These are phyloP conservation scores for Helicoverpa assulta DNA, from an alignment of 2,888 invertebrate species.

Conservation along the genomic window DNA sequence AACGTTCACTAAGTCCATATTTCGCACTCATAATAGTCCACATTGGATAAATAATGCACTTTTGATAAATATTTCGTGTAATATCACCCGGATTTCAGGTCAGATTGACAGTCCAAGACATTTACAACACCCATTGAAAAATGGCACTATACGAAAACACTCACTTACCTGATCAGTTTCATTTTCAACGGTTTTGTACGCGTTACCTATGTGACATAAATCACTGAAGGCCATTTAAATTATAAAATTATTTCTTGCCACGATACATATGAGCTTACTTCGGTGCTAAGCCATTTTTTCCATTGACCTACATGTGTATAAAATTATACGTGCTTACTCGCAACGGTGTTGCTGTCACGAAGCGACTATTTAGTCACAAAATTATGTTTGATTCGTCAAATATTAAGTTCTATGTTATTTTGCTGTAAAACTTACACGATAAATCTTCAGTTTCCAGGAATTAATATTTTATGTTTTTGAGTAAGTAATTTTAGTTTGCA, in stretches of 20 bases:
- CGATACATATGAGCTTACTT: constrained; percentile 87
- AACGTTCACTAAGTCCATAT: constrained; percentile 50
- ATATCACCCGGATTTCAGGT: constrained; percentile 85
- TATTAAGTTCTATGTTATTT: constrained; percentile 24
- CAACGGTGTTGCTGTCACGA: constrained; percentile 84
- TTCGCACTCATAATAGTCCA: constrained; percentile 55
- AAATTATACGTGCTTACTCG: constrained; percentile 84
- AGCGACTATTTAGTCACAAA: constrained; percentile 55
- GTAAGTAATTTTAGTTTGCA: constrained; percentile 59
- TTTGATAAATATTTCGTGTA: constrained; percentile 71
- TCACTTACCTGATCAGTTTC: constrained; percentile 88
- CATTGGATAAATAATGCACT: constrained; percentile 60
- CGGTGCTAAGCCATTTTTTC: constrained; percentile 89
- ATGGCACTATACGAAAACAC: constrained; percentile 76
- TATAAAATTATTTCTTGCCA: constrained; percentile 89
- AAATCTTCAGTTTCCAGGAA: constrained; percentile 46
- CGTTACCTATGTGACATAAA: constrained; percentile 89
- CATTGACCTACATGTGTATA: constrained; percentile 90
- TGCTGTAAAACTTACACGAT: constrained; percentile 65
- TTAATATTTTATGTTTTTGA: constrained; percentile 36
- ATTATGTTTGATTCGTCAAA: constrained; percentile 32
- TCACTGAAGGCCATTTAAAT: constrained; percentile 91
- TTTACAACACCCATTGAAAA: constrained; percentile 85
- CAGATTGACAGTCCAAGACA: constrained; percentile 87
- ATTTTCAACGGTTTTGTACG: constrained; percentile 89